Conservation (phyloP, 2,113 vertebrate species). For the Aix galericulata region DNA sequence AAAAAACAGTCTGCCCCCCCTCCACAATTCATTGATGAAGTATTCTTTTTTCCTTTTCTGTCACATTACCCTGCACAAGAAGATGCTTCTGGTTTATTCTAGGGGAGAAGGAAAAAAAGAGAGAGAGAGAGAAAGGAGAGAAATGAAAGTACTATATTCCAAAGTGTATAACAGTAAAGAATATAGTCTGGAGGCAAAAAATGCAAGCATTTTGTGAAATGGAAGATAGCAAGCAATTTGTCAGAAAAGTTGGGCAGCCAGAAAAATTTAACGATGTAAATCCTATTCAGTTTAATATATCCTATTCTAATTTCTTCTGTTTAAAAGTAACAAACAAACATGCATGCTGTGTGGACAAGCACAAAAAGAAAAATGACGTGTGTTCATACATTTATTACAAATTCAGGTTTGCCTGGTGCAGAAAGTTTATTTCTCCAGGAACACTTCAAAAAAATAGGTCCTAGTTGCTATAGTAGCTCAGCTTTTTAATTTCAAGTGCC, state of each 20-base stretch:
- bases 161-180: slow-evolving; percentile 35
- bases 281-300: neutral
- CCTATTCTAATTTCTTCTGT: neutral
- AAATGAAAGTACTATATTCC: slow-evolving; percentile 45
- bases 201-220: neutral
- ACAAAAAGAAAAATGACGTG: neutral
- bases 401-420: neutral
- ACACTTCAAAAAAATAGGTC: neutral
- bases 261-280: neutral
- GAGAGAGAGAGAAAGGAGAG: neutral
- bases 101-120: slow-evolving; percentile 12
- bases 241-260: neutral
- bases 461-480: neutral
- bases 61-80: neutral
- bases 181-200: slow-evolving; percentile 21
- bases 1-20: neutral
- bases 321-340: neutral
- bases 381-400: neutral
- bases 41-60: slow-evolving; percentile 24
- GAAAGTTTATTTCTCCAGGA: slow-evolving; percentile 10
- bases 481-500: slow-evolving; percentile 47
- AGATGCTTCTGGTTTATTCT: slow-evolving; percentile 24
- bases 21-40: neutral
- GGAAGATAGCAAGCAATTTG: neutral
- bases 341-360: neutral